phyloP scores from a whole-genome alignment of 2,797 vertebrate species.

The Rhabdomys pumilio region DNA sequence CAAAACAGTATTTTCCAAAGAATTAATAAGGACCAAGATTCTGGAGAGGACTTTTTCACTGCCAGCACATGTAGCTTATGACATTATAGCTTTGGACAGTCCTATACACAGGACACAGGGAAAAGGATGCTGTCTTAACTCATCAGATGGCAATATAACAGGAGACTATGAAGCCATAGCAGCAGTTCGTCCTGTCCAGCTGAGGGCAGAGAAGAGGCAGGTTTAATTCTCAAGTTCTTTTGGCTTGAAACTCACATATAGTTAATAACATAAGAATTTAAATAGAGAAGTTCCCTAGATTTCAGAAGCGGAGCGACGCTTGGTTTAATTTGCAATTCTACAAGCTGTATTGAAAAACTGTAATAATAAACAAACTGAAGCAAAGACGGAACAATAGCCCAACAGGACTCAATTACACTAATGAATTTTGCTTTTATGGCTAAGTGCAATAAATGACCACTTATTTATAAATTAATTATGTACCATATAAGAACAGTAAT shows the following conservation, averaged over 20 bases:
- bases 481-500: conserved; percentile 53
- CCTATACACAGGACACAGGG: conserved; percentile 5
- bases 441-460: conserved; percentile 52
- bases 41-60: background rate
- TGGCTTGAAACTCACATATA: conserved; percentile 54
- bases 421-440: conserved; percentile 74
- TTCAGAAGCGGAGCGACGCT: conserved; percentile 41
- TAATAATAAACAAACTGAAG: conserved; percentile 69
- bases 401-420: conserved; percentile 73
- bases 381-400: conserved; percentile 72
- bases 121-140: background rate
- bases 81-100: background rate
- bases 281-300: conserved; percentile 11
- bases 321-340: background rate
- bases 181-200: conserved; percentile 12
- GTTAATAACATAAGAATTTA: conserved; percentile 49
- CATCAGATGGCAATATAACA: background rate
- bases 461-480: conserved; percentile 77
- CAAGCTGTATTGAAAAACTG: conserved; percentile 29
- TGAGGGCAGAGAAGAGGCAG: conserved; percentile 43
- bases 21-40: conserved; percentile 5
- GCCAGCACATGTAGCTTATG: background rate
- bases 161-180: background rate
- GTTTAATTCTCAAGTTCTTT: conserved; percentile 62
- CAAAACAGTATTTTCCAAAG: conserved; percentile 51